These are phyloP conservation scores for Cyphomyrus plagiostoma DNA, from an alignment of 2,113 vertebrate species.

Conservation along the genomic window DNA sequence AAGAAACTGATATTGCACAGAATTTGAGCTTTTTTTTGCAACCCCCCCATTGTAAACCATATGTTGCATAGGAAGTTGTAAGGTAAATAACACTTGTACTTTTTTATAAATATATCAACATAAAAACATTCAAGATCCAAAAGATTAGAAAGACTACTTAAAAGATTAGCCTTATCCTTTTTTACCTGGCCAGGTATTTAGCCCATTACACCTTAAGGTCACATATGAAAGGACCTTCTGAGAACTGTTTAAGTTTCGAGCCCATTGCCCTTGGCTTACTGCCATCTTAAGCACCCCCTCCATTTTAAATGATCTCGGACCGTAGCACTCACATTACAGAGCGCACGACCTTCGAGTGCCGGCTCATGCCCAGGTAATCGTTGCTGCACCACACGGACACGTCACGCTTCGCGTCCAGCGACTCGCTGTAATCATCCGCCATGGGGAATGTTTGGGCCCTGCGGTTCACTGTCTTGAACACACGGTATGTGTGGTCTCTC, in stretches of 20 bases:
- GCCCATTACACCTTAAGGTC: neutral
- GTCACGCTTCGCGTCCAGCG: constrained; percentile 69
- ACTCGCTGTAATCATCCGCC: constrained; percentile 81
- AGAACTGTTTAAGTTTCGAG: neutral
- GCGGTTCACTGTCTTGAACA: constrained; percentile 95
- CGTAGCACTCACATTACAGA: constrained; percentile 77
- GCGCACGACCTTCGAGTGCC: constrained; percentile 79
- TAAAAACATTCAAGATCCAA: neutral
- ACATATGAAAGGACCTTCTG: neutral
- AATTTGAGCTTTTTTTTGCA: no score
- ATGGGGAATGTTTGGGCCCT: constrained; percentile 82
- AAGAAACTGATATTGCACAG: no score
- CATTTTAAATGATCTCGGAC: neutral
- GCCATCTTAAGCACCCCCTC: no score
- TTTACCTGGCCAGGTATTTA: neutral
- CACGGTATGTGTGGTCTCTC: constrained; percentile 86
- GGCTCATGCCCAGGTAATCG: constrained; percentile 95
- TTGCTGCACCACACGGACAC: constrained; percentile 98
- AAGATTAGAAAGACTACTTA: neutral
- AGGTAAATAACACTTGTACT: neutral
- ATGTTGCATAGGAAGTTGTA: neutral
- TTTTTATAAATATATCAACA: neutral
- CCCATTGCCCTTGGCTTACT: neutral
- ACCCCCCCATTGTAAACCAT: neutral
- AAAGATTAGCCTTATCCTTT: neutral